Evolutionary conservation across 2,113 vertebrate genomes (phyloP).

Genomic region (Nibea albiflora): DNA sequence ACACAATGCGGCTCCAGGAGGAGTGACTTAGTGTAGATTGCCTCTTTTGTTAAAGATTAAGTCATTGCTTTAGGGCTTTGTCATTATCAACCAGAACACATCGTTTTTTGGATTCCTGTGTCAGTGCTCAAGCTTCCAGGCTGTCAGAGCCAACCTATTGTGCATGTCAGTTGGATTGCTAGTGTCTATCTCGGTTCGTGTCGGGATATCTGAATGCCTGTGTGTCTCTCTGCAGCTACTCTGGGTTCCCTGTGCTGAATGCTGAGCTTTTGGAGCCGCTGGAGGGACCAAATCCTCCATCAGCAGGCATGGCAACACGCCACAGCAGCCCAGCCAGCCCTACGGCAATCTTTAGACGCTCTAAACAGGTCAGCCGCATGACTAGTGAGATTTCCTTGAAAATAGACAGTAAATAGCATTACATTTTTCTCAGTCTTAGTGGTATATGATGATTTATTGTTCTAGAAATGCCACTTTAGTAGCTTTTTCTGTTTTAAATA

Average conservation of each 20-base stretch:
- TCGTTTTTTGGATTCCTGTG: conserved; percentile 28
- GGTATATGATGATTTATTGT: not conserved
- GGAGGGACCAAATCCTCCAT: conserved; percentile 83
- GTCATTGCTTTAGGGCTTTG: conserved; percentile 25
- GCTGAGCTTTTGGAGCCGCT: conserved; percentile 91
- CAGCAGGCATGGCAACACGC: conserved; percentile 86
- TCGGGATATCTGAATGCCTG: not conserved
- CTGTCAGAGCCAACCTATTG: conserved; percentile 5
- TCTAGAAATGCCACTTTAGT: not conserved
- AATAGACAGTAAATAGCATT: not conserved
- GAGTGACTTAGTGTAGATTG: conserved; percentile 35
- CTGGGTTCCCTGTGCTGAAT: conserved; percentile 93
- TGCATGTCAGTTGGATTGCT: conserved; percentile 1
- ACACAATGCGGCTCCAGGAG: conserved; percentile 26
- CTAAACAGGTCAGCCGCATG: conserved; percentile 91
- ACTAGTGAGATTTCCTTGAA: not conserved
- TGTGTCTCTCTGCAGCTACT: conserved; percentile 87
- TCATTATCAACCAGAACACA: conserved; percentile 34
- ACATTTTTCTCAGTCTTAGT: not conserved
- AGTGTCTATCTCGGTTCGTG: conserved; percentile 26
- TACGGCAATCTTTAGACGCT: conserved; percentile 95
- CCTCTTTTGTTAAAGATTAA: conserved; percentile 47
- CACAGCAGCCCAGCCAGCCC: conserved; percentile 93
- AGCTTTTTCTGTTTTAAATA: not conserved
- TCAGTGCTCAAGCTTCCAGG: conserved; percentile 19